Base-by-base conservation (phyloP, 2,113 vertebrate species). In the Ictalurus furcatus region DNA sequence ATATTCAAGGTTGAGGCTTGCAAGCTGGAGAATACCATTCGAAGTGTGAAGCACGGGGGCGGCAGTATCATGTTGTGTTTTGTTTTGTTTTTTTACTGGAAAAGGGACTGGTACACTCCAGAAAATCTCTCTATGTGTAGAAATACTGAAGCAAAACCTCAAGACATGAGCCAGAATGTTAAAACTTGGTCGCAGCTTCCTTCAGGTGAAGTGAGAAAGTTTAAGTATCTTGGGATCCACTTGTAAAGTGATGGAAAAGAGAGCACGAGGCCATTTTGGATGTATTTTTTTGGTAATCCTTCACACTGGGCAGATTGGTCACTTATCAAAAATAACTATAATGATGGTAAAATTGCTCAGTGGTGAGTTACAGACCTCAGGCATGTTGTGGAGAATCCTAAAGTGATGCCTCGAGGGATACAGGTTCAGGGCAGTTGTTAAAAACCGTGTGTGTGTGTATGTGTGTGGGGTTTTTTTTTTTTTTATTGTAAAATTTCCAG, bases 331-430 rank as follows among this genome's bases (percentile, higher is more conserved):
- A 78, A 78, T 25, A 21, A 25, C 23, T 7, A 1, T 13, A 48
- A 78, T 48, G 74, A 48, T 78, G 78, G 19, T 80, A 9, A n/a
- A 82, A 8, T 58, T 21, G 79, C n/a, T 82, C 79, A 82, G 79
- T 40, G 54, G 3, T 30, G 54, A 58, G 52, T 34, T 34, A 7
- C 17, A 58, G 28, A 58, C 79, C 13, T 81, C 17, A 34, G 54
- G 79, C 79, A 37, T 58, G n/a, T 11, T 82, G 54, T 82, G n/a
- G 79, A 82, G n/a, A 30, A 58, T 21, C 52, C 52, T 79, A n/a
- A 44, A 25, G 76, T 19, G 79, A 58, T 58, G 3, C 79, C 79
- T 82, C 16, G 4, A 59, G 79, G 79, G 54, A 82, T 58, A 34
- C 34, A 30, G 2, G 54, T 34, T 58, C 79, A 34, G 54, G 52